Evolutionary conservation across 2,888 invertebrate species (phyloP).

Genomic region (Limnephilus lunatus): DNA sequence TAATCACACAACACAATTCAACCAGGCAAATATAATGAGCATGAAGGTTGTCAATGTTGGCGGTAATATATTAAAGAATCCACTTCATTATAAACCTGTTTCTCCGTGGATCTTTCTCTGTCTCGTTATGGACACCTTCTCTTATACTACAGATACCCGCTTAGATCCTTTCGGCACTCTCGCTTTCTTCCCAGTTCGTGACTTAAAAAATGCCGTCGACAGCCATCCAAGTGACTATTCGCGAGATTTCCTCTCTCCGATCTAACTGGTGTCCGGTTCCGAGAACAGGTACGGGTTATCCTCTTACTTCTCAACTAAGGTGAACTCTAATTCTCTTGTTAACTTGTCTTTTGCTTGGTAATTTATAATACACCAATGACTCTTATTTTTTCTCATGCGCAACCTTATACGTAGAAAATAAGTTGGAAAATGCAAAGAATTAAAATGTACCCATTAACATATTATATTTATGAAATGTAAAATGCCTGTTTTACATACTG

Average conservation of each 20-base stretch:
- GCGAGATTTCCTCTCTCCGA: conserved; percentile 30
- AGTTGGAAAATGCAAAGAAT: not conserved
- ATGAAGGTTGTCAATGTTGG: not conserved
- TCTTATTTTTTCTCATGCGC: not conserved
- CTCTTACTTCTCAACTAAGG: not conserved
- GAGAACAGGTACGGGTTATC: not conserved
- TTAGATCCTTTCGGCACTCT: conserved; percentile 12
- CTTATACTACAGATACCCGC: not conserved
- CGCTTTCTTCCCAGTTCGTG: conserved; percentile 38
- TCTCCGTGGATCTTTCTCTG: not conserved
- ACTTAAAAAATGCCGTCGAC: not conserved
- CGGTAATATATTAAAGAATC: not conserved
- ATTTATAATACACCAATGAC: not conserved
- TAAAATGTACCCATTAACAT: not conserved
- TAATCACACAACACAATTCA: not conserved
- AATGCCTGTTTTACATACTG: not conserved
- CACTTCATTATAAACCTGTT: not conserved
- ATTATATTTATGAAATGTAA: not conserved
- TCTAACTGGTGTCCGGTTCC: not conserved
- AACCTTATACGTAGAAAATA: not conserved
- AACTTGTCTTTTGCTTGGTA: not conserved
- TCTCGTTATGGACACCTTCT: not conserved
- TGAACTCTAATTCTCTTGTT: not conserved
- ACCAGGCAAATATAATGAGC: not conserved
- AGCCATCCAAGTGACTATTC: not conserved